Conservation (phyloP, 2,797 vertebrate genomes). For the Rhynchonycteris naso region DNA sequence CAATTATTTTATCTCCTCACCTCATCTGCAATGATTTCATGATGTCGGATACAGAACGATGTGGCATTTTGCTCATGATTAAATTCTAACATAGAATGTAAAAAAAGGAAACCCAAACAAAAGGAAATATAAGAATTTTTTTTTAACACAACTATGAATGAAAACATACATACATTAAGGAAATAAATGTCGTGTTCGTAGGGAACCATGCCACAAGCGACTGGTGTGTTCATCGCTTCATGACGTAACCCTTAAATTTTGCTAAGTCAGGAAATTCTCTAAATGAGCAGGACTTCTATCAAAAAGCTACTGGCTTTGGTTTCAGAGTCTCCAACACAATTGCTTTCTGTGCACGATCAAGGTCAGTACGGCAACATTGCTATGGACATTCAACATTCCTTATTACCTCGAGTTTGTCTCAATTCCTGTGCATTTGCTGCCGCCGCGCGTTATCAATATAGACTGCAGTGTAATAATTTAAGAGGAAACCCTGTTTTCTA, state of each 20-base stretch:
- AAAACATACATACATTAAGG: slow-evolving; percentile 6
- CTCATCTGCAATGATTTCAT: slow-evolving; percentile 79
- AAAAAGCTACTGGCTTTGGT: neutral
- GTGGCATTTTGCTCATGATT: slow-evolving; percentile 62
- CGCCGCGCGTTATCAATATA: neutral
- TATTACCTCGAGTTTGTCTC: neutral
- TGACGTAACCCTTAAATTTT: neutral
- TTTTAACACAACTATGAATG: neutral
- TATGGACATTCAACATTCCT: neutral
- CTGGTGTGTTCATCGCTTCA: neutral
- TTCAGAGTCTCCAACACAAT: neutral
- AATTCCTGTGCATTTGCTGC: neutral
- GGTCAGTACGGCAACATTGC: neutral
- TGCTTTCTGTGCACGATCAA: neutral
- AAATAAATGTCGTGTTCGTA: slow-evolving; percentile 42
- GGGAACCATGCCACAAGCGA: slow-evolving; percentile 19
- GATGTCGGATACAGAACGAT: slow-evolving; percentile 64
- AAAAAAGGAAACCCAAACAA: slow-evolving; percentile 51
- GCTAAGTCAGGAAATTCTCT: neutral
- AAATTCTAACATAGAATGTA: slow-evolving; percentile 34
- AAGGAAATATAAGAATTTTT: slow-evolving; percentile 46
- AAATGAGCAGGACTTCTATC: neutral
- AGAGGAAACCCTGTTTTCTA: neutral
- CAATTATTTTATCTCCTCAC: slow-evolving; percentile 80
- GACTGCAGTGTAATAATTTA: neutral